phyloP scores from a whole-genome alignment of 2,113 vertebrate species.

The Sula dactylatra region DNA sequence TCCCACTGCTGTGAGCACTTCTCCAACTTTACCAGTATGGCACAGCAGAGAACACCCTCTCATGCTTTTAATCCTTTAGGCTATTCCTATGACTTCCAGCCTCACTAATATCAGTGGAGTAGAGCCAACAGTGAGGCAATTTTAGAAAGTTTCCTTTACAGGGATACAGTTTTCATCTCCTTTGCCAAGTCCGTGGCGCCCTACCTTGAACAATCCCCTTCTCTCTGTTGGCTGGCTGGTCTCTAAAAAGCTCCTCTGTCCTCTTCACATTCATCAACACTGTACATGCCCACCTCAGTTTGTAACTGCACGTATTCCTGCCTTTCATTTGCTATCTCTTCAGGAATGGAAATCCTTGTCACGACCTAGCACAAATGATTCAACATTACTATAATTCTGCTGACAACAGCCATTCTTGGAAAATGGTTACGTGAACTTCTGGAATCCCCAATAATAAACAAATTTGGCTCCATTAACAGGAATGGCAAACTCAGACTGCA shows the following conservation, averaged over 20 bases:
- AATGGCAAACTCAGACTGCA: neutral
- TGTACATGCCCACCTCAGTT: fast-evolving
- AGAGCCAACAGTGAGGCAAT: constrained; percentile 20
- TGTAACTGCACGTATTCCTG: neutral
- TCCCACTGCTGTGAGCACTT: neutral
- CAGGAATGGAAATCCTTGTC: neutral
- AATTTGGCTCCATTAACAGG: neutral
- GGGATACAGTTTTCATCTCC: neutral
- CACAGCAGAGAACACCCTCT: neutral
- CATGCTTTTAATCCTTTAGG: constrained; percentile 19
- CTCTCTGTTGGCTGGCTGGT: neutral
- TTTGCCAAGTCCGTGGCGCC: neutral
- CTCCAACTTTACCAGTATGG: neutral
- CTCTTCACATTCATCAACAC: neutral
- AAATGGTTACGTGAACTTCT: constrained; percentile 13
- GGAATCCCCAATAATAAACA: constrained; percentile 19
- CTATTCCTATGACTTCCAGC: neutral
- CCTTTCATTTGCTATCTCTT: neutral
- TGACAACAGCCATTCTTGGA: constrained; percentile 19
- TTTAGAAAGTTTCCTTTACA: constrained; percentile 22
- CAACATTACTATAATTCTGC: neutral
- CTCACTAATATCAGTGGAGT: neutral
- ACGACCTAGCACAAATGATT: neutral
- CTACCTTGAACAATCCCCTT: constrained; percentile 18
- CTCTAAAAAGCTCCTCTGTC: neutral